Base-by-base conservation (phyloP, 92 coral and sea anemone species). In the Zoanthus sansibaricus region DNA sequence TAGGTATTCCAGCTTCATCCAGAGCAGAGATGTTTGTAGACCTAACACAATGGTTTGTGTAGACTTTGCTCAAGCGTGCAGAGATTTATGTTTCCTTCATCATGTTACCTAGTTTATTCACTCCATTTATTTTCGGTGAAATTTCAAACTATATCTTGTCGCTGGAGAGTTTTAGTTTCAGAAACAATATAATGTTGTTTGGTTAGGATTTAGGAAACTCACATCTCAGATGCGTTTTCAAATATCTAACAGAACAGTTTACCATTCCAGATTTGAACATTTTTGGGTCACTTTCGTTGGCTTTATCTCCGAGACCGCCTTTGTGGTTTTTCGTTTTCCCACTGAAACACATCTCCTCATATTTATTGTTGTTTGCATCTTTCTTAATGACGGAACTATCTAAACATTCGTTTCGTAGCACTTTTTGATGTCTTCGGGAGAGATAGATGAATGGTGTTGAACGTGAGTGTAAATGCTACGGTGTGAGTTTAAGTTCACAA, bases 1-100 rank as follows among this genome's bases (percentile, higher is more conserved):
- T 83, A 66, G 91, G 91, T 75, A 88, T 88, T 76, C 92, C 91
- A 48, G 89, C 92, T 80, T 71, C 89, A 77, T 84, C 94, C 15
- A 91, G 87, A 58, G 71, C 87, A 88, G 92, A 83, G 74, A 88
- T 84, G 70, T 92, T 84, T 71, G 92, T 91, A 72, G 94, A 83
- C 79, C 90, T 54, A 37, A 88, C 87, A 59, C 90, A 88, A 79
- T 91, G 82, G 89, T 89, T 89, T 67, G 54, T 88, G 79, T 88
- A 91, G 76, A 84, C 78, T 46, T 91, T 86, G 88, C 92, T 89
- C 72, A 78, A 85, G 76, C 87, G 84, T 76, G 89, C 91, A 18
- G 76, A 86, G 45, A 76, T 64, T 77, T 79, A 91, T 76, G 84
- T 88, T 83, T 87, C 91, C 73, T 91, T 91, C 91, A 88, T 91